These are phyloP conservation scores for Ptychoptera contaminata DNA, from an alignment of 2,888 invertebrate species.

Conservation along the genomic window DNA sequence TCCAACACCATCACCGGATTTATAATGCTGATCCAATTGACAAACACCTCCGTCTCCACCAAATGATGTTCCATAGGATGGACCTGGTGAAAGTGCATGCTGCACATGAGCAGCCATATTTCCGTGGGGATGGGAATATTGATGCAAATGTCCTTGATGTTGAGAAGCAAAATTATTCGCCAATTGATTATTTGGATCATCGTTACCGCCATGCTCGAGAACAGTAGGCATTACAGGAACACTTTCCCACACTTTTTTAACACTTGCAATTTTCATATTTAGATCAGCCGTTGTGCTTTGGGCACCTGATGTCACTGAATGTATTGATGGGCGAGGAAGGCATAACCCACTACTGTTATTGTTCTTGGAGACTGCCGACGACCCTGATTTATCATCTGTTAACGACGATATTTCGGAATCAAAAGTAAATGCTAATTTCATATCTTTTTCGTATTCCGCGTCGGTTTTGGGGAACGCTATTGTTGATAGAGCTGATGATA, in stretches of 20 bases:
- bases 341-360: constrained; percentile 5
- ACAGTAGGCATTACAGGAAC: constrained; percentile 49
- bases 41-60: constrained; percentile 27
- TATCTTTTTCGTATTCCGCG: constrained; percentile 64
- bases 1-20: constrained; percentile 14
- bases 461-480: constrained; percentile 47
- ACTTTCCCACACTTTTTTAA: constrained; percentile 70
- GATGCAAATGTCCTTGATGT: constrained; percentile 19
- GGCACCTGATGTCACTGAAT: constrained; percentile 34
- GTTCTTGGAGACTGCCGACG: constrained; percentile 22
- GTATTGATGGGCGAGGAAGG: constrained; percentile 40
- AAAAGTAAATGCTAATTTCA: constrained; percentile 84
- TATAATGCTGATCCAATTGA: constrained; percentile 32
- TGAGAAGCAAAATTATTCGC: constrained; percentile 18
- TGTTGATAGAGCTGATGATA: constrained; percentile 41
- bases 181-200: constrained; percentile 11
- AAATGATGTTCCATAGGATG: constrained; percentile 28
- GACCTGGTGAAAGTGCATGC: constrained; percentile 28
- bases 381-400: constrained; percentile 51
- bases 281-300: constrained; percentile 75
- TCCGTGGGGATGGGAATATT: constrained; percentile 13
- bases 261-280: constrained; percentile 86
- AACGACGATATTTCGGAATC: constrained; percentile 65
- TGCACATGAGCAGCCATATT: constrained; percentile 23
- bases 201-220: constrained; percentile 34